Base-by-base conservation (phyloP, 2,797 vertebrate species). In the Knipowitschia caucasica region DNA sequence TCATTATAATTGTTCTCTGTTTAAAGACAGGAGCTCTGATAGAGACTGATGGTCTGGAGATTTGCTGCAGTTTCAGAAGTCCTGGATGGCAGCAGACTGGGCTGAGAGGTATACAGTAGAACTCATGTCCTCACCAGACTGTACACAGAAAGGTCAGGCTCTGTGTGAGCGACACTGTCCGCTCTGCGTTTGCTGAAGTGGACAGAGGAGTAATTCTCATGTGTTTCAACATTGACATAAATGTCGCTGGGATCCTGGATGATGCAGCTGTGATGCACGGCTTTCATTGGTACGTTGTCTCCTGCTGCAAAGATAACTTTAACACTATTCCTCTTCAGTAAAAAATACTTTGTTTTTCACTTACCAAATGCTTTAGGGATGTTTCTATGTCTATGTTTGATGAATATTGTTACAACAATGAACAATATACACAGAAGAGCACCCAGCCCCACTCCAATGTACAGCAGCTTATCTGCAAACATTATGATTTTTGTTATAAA, bases 381-480 rank as follows among this genome's bases (percentile, higher is more conserved):
- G 24, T 26, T 1, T 59, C 56, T 50, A 3, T 56, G 72, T 61
- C 42, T 65, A 40, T 57, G 26, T 65, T 34, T 71, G 33, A 71
- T 56, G 54, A 71, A 73, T 11, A 73, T 47, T 3, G 76, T 14
- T 4, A 80, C 31, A 20, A 30, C 11, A 0, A 52, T 6, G 0
- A 27, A 60, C 24, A 80, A 49, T n/a, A 35, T 12, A 36, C 83
- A 39, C 23, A 64, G 4, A 4, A 52, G 36, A 14, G 59, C 42
- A 1, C 59, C 61, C 0, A 85, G 66, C 46, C 60, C 44, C 6
- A 25, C 59, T 50, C 69, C 70, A 1, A 61, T 53, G 12, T 61
- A 76, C 24, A 68, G 0, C 20, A 63, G 39, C 10, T 0, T 59
- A 7, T 18, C 83, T 85, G 67, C 53, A 69, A 64, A 55, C 7